Percentiles rank a stretch among this genome's conserved stretches.
phyloP scores from a whole-genome alignment of 1,140 invertebrate genomes.

The Eulimnadia texana region DNA sequence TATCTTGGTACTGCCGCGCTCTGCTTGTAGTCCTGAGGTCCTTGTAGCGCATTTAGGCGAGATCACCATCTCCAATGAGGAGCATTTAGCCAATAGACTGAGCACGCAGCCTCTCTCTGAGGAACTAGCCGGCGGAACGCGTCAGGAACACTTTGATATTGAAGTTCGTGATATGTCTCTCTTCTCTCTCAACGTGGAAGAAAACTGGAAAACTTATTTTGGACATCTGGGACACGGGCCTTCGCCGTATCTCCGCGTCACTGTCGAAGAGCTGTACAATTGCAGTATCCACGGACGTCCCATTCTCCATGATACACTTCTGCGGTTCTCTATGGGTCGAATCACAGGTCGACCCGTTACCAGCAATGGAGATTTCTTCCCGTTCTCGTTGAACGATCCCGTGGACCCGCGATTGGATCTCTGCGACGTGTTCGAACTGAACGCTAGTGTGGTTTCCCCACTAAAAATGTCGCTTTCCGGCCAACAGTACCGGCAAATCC shows the following conservation, averaged over 20 bases:
- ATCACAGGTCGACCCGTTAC: slow-evolving; percentile 22
- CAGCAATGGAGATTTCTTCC: slow-evolving; percentile 12
- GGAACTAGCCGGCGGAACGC: slow-evolving; percentile 4
- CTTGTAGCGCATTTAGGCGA: slow-evolving; percentile 85
- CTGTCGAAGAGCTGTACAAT: slow-evolving; percentile 48
- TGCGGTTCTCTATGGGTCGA: slow-evolving; percentile 38
- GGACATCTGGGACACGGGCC: slow-evolving; percentile 7
- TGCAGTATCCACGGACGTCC: slow-evolving; percentile 46
- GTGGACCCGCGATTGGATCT: not conserved
- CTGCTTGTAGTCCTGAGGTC: slow-evolving; percentile 60
- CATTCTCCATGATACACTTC: slow-evolving; percentile 65
- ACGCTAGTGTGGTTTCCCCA: slow-evolving; percentile 63
- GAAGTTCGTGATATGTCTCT: slow-evolving; percentile 77
- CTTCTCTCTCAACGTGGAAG: slow-evolving; percentile 52
- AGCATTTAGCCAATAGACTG: slow-evolving; percentile 15
- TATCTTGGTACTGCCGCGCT: slow-evolving; percentile 69
- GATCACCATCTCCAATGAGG: slow-evolving; percentile 45
- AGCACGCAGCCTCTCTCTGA: slow-evolving; percentile 8
- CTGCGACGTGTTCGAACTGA: slow-evolving; percentile 39
- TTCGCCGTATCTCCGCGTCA: slow-evolving; percentile 24
- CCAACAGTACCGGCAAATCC: slow-evolving; percentile 72
- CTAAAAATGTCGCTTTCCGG: slow-evolving; percentile 70
- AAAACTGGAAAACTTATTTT: slow-evolving; percentile 22
- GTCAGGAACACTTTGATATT: slow-evolving; percentile 27
- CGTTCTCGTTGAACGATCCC: slow-evolving; percentile 3